phyloP scores from a whole-genome alignment of 2,797 vertebrate genomes.

The Poeciliopsis turneri region DNA sequence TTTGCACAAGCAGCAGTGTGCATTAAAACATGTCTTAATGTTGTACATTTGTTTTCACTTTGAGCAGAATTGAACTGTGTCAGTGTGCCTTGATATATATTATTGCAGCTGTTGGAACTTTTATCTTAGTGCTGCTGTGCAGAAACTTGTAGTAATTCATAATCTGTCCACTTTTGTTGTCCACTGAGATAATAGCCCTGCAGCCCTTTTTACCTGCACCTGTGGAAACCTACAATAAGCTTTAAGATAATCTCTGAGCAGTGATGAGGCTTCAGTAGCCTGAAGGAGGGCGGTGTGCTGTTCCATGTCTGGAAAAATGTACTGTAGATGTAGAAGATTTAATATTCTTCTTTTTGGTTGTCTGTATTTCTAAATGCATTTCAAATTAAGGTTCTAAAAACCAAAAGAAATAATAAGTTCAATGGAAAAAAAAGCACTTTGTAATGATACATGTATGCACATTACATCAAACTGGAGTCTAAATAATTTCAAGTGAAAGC shows the following conservation, averaged over 20 bases:
- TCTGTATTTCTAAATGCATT: slow-evolving; percentile 64
- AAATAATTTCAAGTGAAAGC: slow-evolving; percentile 52
- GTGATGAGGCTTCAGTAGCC: slow-evolving; percentile 36
- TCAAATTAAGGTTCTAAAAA: slow-evolving; percentile 78
- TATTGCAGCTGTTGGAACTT: slow-evolving; percentile 39
- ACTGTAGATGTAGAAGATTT: slow-evolving; percentile 55
- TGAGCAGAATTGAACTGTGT: slow-evolving; percentile 18
- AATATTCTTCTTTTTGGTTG: slow-evolving; percentile 26
- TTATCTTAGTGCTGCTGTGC: slow-evolving; percentile 49
- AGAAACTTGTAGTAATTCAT: slow-evolving; percentile 42
- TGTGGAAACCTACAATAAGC: slow-evolving; percentile 68
- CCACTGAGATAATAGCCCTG: slow-evolving; percentile 25
- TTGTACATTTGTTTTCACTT: slow-evolving; percentile 25
- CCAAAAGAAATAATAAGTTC: slow-evolving; percentile 74
- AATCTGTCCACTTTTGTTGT: slow-evolving; percentile 35
- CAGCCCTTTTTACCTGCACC: slow-evolving; percentile 44
- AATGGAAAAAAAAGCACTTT: slow-evolving; percentile 81
- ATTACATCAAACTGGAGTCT: slow-evolving; percentile 66
- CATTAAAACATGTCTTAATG: slow-evolving; percentile 7
- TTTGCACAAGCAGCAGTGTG: slow-evolving; percentile 24
- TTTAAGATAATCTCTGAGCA: slow-evolving; percentile 73
- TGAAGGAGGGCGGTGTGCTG: slow-evolving; percentile 30
- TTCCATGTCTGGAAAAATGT: slow-evolving; percentile 55
- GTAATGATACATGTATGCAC: slow-evolving; percentile 70
- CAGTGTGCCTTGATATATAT: slow-evolving; percentile 66